A percentile compares a stretch with the other conserved stretches of the same genome.
These are phyloP conservation scores for Camelus dromedarius DNA, from an alignment of 2,113 vertebrate genomes.

Conservation along the genomic window DNA sequence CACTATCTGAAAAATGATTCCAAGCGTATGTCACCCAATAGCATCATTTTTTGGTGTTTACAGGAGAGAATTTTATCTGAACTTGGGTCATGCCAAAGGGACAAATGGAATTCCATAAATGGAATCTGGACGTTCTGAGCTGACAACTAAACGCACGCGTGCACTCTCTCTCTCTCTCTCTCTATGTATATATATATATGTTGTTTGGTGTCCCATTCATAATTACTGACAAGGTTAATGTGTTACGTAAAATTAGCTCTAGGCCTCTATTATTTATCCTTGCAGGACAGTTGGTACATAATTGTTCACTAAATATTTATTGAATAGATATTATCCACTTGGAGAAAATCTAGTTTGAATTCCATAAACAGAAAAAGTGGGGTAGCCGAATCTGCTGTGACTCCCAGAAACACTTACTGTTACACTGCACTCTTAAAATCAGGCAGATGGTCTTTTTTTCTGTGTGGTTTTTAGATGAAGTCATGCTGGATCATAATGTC, in stretches of 20 bases:
- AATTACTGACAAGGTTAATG: background rate
- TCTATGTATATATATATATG: background rate
- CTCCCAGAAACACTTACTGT: background rate
- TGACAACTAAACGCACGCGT: no score
- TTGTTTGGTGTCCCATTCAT: background rate
- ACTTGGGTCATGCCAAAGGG: background rate
- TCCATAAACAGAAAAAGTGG: background rate
- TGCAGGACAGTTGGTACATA: background rate
- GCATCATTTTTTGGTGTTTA: background rate
- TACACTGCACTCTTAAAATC: fast-evolving
- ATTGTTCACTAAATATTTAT: background rate
- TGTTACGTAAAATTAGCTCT: background rate
- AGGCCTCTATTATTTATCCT: background rate
- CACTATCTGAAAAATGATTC: background rate
- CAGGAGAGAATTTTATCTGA: background rate
- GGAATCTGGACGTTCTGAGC: no score
- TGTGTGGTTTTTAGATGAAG: background rate
- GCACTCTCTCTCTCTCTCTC: no score
- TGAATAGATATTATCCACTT: background rate
- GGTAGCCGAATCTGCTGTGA: background rate
- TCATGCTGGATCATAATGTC: background rate
- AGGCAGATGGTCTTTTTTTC: background rate
- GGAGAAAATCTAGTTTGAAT: background rate
- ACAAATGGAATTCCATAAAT: background rate
- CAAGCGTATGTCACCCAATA: background rate